Conservation (phyloP, 1,140 invertebrate genomes). For the Calosoma granatense region DNA sequence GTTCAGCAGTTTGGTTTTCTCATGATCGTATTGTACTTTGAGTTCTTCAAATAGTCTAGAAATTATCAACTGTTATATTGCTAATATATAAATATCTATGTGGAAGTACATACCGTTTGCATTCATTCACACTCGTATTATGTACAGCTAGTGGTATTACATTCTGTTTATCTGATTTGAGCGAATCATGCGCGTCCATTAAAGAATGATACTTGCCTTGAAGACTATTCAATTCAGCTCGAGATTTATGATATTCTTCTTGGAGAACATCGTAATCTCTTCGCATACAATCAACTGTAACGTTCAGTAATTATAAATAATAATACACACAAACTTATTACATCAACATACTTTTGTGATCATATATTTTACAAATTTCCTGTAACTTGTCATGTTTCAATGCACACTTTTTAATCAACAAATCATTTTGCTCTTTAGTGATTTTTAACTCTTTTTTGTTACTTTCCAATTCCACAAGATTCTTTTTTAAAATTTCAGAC, state of each 20-base stretch:
- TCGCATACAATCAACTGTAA: slow-evolving; percentile 42
- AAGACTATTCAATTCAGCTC: slow-evolving; percentile 43
- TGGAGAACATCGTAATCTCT: slow-evolving; percentile 48
- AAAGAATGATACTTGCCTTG: slow-evolving; percentile 43
- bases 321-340: slow-evolving; percentile 10
- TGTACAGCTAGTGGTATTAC: slow-evolving; percentile 44
- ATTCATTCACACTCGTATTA: slow-evolving; percentile 47
- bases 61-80: slow-evolving; percentile 13
- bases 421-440: slow-evolving; percentile 47
- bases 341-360: slow-evolving; percentile 37
- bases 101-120: slow-evolving; percentile 36
- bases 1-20: slow-evolving; percentile 38
- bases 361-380: slow-evolving; percentile 47
- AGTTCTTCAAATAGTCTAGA: slow-evolving; percentile 48
- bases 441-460: slow-evolving; percentile 41
- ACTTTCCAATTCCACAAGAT: slow-evolving; percentile 34
- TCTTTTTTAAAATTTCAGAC: slow-evolving; percentile 42
- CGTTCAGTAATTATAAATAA: slow-evolving; percentile 11
- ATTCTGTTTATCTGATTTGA: slow-evolving; percentile 39
- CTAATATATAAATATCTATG: slow-evolving; percentile 6
- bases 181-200: slow-evolving; percentile 39
- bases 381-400: slow-evolving; percentile 47
- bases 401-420: slow-evolving; percentile 41
- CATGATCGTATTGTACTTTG: slow-evolving; percentile 47
- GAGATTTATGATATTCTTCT: slow-evolving; percentile 40